phyloP scores from a whole-genome alignment of 2,888 invertebrate genomes.

The Mylabris sibirica region DNA sequence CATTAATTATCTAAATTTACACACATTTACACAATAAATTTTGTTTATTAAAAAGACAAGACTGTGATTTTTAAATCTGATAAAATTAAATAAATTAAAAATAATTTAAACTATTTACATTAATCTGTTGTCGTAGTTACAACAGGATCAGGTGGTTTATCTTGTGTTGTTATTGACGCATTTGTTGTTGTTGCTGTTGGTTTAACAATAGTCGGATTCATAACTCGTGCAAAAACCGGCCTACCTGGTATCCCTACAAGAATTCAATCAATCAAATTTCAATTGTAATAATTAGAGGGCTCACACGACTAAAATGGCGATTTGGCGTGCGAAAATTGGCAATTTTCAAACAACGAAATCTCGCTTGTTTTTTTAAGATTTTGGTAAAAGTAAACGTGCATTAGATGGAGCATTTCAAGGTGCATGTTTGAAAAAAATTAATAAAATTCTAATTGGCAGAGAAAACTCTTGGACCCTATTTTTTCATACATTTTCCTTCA shows the following conservation, averaged over 20 bases:
- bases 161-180: slow-evolving; percentile 4
- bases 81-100: slow-evolving; percentile 1
- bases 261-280: neutral
- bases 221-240: slow-evolving; percentile 63
- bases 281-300: no score
- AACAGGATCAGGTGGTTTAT: slow-evolving; percentile 25
- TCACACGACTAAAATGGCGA: no score
- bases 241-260: slow-evolving; percentile 54
- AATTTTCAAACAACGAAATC: no score
- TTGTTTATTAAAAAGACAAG: neutral
- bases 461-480: no score
- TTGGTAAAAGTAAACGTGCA: no score
- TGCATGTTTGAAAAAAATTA: no score
- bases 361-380: no score
- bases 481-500: no score
- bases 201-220: slow-evolving; percentile 57
- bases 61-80: neutral
- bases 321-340: no score
- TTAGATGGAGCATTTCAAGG: no score
- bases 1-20: neutral
- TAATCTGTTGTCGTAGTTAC: neutral
- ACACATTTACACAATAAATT: neutral
- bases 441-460: no score
- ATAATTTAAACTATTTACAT: neutral
- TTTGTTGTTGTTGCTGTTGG: slow-evolving; percentile 38